Percentiles rank a stretch among this genome's conserved stretches.
phyloP scores from a whole-genome alignment of 2,888 invertebrate genomes.

The Parascotia fuliginaria region DNA sequence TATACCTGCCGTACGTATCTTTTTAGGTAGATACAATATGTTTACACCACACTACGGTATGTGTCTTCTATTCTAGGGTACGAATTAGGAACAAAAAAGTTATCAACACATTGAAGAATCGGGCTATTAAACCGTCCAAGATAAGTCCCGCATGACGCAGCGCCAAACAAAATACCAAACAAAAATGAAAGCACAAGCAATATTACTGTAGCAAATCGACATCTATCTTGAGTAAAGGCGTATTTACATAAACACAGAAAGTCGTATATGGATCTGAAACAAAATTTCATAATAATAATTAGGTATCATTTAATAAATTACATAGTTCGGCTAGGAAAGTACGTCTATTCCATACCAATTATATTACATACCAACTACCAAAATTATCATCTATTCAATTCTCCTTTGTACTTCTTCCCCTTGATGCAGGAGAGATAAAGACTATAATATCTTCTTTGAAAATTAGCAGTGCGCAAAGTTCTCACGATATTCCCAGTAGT shows the following conservation, averaged over 20 bases:
- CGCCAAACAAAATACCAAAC: slow-evolving; percentile 67
- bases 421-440: too few species aligned
- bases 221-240: slow-evolving; percentile 58
- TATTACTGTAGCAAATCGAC: slow-evolving; percentile 47
- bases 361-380: too few species aligned
- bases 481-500: too few species aligned
- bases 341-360: too few species aligned
- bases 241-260: slow-evolving; percentile 64
- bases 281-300: slow-evolving; percentile 8
- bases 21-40: too few species aligned
- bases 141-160: slow-evolving; percentile 69
- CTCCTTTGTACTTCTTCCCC: too few species aligned
- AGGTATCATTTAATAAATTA: not conserved
- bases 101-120: slow-evolving; percentile 70
- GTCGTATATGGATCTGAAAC: slow-evolving; percentile 70
- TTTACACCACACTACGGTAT: slow-evolving; percentile 57
- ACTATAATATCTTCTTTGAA: too few species aligned
- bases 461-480: too few species aligned
- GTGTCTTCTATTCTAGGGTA: slow-evolving; percentile 54
- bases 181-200: slow-evolving; percentile 54
- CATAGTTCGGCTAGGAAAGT: too few species aligned
- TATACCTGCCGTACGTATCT: too few species aligned
- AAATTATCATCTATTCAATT: too few species aligned
- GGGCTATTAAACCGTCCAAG: slow-evolving; percentile 72
- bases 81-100: slow-evolving; percentile 60